Evolutionary conservation across 2,113 vertebrate species (phyloP).

Genomic region (Trogon melanurus): DNA sequence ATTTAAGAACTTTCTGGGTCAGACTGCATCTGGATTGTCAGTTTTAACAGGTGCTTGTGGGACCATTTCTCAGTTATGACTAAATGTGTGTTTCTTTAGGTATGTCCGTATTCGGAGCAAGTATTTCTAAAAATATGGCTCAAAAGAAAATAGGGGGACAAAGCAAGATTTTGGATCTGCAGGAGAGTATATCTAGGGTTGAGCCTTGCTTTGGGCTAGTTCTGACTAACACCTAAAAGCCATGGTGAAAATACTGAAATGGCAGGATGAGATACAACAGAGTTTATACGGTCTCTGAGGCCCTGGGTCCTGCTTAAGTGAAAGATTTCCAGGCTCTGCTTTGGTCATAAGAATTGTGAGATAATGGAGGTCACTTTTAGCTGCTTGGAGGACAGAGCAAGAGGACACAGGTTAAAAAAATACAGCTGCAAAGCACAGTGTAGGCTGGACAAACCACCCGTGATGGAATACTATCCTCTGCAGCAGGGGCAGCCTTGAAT

Average conservation of each 20-base stretch:
- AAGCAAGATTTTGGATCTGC: neutral
- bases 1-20: neutral
- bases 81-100: neutral
- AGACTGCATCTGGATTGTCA: neutral
- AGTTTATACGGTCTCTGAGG: neutral
- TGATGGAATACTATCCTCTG: neutral
- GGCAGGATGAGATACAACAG: neutral
- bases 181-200: neutral
- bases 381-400: rapidly evolving
- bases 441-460: rapidly evolving
- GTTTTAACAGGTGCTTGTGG: neutral
- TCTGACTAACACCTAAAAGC: neutral
- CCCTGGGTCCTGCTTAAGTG: neutral
- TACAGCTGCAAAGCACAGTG: rapidly evolving
- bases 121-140: neutral
- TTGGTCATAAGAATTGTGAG: neutral
- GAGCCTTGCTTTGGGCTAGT: neutral
- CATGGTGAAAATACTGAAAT: neutral
- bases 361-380: neutral
- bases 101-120: neutral
- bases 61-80: neutral
- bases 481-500: neutral
- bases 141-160: neutral
- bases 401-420: neutral
- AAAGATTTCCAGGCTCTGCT: neutral